Conservation (phyloP, 2,888 invertebrate genomes). For the Machimus atricapillus region DNA sequence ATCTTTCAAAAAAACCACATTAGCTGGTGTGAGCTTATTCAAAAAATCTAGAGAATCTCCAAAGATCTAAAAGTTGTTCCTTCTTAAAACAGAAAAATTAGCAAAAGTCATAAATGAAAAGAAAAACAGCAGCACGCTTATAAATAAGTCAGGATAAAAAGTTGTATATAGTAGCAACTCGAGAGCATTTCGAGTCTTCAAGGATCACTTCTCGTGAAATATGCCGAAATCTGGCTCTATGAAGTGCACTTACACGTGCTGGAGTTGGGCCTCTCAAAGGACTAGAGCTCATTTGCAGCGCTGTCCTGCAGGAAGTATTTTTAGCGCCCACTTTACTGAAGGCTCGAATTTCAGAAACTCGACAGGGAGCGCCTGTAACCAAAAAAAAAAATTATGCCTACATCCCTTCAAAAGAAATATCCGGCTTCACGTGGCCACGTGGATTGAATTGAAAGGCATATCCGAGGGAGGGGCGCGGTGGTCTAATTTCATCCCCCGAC, state of each 20-base stretch:
- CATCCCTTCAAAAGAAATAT: neutral
- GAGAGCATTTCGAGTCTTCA: neutral
- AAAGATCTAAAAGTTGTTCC: neutral
- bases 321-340: neutral
- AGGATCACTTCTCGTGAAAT: neutral
- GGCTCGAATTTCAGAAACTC: neutral
- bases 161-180: neutral
- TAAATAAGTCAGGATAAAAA: neutral
- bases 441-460: neutral
- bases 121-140: neutral
- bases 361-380: neutral
- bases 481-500: neutral
- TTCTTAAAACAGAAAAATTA: neutral
- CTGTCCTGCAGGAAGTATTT: neutral
- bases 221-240: neutral
- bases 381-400: neutral
- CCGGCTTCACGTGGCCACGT: neutral
- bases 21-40: neutral
- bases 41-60: neutral
- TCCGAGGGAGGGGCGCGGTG: neutral
- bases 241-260: neutral
- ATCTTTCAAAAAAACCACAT: neutral
- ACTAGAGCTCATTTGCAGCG: neutral
- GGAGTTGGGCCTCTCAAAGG: neutral
- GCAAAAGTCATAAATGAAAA: neutral